phyloP scores from a whole-genome alignment of 2,113 vertebrate species.

The Oreochromis aureus region DNA sequence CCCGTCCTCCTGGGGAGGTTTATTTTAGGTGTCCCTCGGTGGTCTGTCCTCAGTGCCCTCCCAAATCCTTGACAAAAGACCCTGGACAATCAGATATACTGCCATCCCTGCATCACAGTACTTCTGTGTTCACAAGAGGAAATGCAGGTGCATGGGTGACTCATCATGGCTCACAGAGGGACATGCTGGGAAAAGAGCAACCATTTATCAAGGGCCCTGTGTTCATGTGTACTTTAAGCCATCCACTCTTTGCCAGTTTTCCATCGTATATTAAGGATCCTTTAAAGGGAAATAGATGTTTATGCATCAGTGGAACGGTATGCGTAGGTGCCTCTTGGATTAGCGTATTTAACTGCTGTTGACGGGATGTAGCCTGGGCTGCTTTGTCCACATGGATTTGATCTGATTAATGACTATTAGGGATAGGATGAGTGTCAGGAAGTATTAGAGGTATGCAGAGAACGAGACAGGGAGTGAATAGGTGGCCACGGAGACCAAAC shows the following conservation, averaged over 20 bases:
- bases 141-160: conserved; percentile 38
- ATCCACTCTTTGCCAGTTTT: conserved; percentile 40
- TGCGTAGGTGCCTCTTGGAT: conserved; percentile 28
- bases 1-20: conserved; percentile 13
- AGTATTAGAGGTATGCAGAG: conserved; percentile 7
- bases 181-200: conserved; percentile 43
- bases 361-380: conserved; percentile 18
- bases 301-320: not conserved
- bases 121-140: not conserved
- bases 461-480: not conserved
- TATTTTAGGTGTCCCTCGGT: conserved; percentile 40
- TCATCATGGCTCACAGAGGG: conserved; percentile 13
- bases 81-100: conserved; percentile 6
- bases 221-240: conserved; percentile 29
- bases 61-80: conserved; percentile 29
- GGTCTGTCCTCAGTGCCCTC: conserved; percentile 12
- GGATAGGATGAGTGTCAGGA: conserved; percentile 8
- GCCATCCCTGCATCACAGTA: not conserved
- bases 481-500: not conserved
- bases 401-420: conserved; percentile 44
- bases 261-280: conserved; percentile 19
- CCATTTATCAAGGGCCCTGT: conserved; percentile 13
- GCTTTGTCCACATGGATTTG: conserved; percentile 2
- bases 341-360: not conserved
- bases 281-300: conserved; percentile 26